Percentiles rank a stretch among this genome's conserved stretches.
phyloP scores from a whole-genome alignment of 2,888 invertebrate species.

The Mythimna impura region DNA sequence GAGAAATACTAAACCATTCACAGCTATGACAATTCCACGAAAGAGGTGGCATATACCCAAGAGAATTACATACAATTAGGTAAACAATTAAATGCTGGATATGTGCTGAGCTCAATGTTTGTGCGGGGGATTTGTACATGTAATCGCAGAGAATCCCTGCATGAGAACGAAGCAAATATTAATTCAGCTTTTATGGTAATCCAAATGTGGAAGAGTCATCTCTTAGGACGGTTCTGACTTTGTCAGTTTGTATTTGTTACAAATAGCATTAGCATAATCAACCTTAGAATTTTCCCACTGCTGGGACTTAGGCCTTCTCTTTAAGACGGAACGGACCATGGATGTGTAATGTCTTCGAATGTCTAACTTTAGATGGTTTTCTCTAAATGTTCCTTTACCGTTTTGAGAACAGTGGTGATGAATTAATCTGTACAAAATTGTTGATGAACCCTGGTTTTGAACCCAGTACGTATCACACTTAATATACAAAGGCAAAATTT shows the following conservation, averaged over 20 bases:
- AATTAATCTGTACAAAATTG: too few relatives aligned
- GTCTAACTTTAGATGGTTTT: too few relatives aligned
- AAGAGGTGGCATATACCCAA: neutral
- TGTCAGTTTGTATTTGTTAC: neutral
- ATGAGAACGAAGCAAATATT: constrained; percentile 39
- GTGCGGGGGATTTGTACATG: constrained; percentile 44
- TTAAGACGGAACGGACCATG: neutral
- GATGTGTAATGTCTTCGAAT: too few relatives aligned
- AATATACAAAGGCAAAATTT: too few relatives aligned
- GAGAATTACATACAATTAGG: constrained; percentile 34
- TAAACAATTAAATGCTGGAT: constrained; percentile 48
- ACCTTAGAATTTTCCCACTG: too few relatives aligned
- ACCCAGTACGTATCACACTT: too few relatives aligned
- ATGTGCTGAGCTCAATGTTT: constrained; percentile 35
- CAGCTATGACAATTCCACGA: neutral
- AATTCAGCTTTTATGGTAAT: constrained; percentile 43
- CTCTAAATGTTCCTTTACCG: too few relatives aligned
- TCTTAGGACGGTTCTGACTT: constrained; percentile 2
- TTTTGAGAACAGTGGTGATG: too few relatives aligned
- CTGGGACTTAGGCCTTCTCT: neutral
- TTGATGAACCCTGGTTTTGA: too few relatives aligned
- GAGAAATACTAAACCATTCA: neutral
- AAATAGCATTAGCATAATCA: neutral
- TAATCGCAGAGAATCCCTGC: constrained; percentile 35
- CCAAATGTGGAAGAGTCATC: constrained; percentile 12